phyloP scores from a whole-genome alignment of 2,888 invertebrate species.

The Amiota mariae region DNA sequence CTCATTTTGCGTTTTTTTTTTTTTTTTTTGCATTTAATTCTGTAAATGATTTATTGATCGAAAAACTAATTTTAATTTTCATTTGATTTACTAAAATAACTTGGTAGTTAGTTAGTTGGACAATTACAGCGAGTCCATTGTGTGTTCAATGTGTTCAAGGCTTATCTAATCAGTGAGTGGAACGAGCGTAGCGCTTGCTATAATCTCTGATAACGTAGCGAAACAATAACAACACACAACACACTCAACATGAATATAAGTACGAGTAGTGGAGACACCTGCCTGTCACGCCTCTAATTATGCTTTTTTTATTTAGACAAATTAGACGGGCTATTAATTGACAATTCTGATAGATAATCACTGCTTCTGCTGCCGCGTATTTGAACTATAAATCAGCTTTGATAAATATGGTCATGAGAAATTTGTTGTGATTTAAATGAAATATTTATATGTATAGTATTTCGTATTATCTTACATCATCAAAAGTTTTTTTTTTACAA shows the following conservation, averaged over 20 bases:
- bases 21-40: no score
- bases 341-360: constrained; percentile 36
- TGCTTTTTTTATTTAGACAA: constrained; percentile 53
- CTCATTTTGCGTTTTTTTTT: no score
- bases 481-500: no score
- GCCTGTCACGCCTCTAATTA: constrained; percentile 65
- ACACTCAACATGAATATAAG: constrained; percentile 22
- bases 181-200: constrained; percentile 32
- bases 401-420: no score
- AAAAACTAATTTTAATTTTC: not conserved
- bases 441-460: no score
- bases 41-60: no score
- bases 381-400: no score
- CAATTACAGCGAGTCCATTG: not conserved
- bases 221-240: constrained; percentile 24
- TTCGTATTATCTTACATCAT: no score
- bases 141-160: constrained; percentile 28
- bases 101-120: constrained; percentile 13
- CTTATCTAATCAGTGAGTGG: constrained; percentile 39
- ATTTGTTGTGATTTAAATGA: no score
- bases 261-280: constrained; percentile 45
- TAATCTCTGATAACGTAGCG: not conserved
- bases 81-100: constrained; percentile 8
- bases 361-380: no score
- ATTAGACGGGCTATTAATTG: constrained; percentile 34